Conservation (phyloP, 2,113 vertebrate species). For the Ranitomeya imitator region DNA sequence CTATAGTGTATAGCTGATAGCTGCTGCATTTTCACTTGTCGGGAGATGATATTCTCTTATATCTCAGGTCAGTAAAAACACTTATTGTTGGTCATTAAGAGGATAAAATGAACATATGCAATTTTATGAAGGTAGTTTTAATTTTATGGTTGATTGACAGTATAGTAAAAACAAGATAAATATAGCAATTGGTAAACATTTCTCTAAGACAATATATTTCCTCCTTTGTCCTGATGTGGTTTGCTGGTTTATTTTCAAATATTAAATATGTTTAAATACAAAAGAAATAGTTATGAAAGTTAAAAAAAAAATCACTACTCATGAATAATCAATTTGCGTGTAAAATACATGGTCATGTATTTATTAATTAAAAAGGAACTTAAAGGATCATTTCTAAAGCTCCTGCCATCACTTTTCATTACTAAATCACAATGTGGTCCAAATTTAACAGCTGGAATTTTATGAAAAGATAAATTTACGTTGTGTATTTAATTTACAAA, state of each 20-base stretch:
- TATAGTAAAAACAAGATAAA: no score
- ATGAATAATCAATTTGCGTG: background rate
- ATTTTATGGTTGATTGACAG: no score
- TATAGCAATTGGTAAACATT: no score
- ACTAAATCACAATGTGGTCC: constrained; percentile 19
- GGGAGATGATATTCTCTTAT: no score
- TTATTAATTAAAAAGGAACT: constrained; percentile 18
- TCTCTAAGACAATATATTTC: no score
- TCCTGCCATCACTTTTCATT: constrained; percentile 17
- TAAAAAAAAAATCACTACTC: background rate
- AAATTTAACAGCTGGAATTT: constrained; percentile 12
- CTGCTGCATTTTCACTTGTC: no score
- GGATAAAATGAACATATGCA: no score
- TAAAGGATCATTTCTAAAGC: constrained; percentile 21
- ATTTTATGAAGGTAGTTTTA: no score
- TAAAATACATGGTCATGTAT: background rate
- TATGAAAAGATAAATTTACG: background rate
- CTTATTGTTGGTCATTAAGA: no score
- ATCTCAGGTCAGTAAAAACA: no score
- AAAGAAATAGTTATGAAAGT: background rate
- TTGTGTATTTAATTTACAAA: background rate
- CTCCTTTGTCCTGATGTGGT: no score
- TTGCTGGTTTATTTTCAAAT: background rate
- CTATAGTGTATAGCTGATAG: no score
- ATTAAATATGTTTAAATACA: background rate